phyloP scores from a whole-genome alignment of 1,140 invertebrate genomes.

The Hyposmocoma kahamanoa region DNA sequence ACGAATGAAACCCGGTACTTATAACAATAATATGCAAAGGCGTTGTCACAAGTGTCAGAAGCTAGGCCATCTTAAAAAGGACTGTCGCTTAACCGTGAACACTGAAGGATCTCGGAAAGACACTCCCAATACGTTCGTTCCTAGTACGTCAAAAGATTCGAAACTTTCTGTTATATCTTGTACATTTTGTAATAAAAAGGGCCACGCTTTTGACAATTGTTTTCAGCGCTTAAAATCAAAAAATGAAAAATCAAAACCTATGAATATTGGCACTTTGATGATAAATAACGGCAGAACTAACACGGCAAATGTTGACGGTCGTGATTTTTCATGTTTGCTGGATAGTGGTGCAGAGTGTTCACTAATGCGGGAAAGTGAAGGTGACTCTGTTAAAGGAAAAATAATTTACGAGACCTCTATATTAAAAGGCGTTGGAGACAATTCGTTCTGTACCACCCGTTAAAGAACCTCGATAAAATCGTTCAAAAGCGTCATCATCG shows the following conservation, averaged over 20 bases:
- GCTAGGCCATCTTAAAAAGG: not conserved
- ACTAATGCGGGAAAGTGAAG: not conserved
- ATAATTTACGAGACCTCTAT: not conserved
- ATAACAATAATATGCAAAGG: not conserved
- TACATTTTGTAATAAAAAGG: not conserved
- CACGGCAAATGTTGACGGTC: not conserved
- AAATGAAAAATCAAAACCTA: not conserved
- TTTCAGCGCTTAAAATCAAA: not conserved
- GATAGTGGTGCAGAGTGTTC: not conserved
- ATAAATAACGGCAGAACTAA: not conserved
- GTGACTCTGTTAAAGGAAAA: not conserved
- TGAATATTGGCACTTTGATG: not conserved
- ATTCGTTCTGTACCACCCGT: not conserved
- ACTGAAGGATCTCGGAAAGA: not conserved
- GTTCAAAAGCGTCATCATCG: not conserved
- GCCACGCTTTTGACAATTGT: not conserved
- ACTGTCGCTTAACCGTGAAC: not conserved
- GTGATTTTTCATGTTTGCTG: not conserved
- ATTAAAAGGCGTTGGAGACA: not conserved
- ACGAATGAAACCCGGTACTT: not conserved
- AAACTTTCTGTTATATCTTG: not conserved
- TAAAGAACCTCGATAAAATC: not conserved
- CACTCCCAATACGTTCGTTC: not conserved
- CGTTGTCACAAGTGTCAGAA: slow-evolving; percentile 1
- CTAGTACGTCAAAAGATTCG: not conserved